Conservation (phyloP, 2,113 vertebrate genomes). For the Gnathonemus longibarbis region DNA sequence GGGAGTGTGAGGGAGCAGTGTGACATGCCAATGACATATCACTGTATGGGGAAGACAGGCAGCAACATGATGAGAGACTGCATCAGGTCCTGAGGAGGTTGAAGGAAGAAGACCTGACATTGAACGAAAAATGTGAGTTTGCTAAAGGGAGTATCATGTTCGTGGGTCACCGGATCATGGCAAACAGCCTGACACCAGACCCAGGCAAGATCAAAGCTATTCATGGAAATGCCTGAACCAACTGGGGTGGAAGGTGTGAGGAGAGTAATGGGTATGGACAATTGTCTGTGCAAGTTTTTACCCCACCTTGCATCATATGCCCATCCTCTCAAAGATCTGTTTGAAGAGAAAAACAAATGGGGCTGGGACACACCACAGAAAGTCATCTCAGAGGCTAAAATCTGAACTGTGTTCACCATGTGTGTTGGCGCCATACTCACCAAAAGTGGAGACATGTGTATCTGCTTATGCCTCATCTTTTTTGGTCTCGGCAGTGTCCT, state of each 20-base stretch:
- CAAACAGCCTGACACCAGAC: neutral
- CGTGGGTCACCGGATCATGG: neutral
- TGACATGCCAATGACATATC: constrained; percentile 20
- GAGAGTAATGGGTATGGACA: constrained; percentile 18
- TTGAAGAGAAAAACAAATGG: constrained; percentile 13
- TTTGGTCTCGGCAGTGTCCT: constrained; percentile 16
- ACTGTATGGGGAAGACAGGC: neutral
- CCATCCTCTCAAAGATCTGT: constrained; percentile 5
- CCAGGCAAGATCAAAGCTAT: constrained; percentile 20
- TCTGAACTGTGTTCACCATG: constrained; percentile 10
- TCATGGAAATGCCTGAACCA: constrained; percentile 21
- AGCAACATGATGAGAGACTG: constrained; percentile 21
- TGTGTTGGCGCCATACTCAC: constrained; percentile 18
- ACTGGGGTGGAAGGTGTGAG: neutral
- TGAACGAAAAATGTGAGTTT: constrained; percentile 25
- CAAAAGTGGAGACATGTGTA: constrained; percentile 24
- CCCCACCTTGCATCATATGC: constrained; percentile 18
- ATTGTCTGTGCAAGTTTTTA: constrained; percentile 23
- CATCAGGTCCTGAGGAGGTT: constrained; percentile 13
- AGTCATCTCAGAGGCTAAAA: constrained; percentile 22
- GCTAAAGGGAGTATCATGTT: constrained; percentile 15
- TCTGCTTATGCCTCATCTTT: constrained; percentile 26
- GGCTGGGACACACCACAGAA: constrained; percentile 10
- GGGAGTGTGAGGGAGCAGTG: neutral
- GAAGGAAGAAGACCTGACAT: constrained; percentile 1